These are phyloP conservation scores for Xerus rutilus DNA, from an alignment of 2,797 vertebrate species.

Conservation along the genomic window DNA sequence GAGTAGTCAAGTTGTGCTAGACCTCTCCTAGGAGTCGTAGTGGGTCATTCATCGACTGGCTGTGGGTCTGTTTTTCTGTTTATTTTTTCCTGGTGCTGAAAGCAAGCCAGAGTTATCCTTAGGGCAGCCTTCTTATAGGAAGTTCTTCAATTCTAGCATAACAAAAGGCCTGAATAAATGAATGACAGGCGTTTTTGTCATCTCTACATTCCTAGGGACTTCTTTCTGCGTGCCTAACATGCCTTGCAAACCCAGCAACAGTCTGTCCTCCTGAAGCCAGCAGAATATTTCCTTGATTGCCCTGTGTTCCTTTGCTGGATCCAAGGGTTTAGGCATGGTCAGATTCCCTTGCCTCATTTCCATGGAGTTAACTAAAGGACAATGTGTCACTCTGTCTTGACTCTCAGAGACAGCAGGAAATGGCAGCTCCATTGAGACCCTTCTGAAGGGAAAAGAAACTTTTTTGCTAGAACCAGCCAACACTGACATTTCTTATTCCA, in stretches of 20 bases:
- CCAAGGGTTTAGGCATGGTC: slow-evolving; percentile 45
- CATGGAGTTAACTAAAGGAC: slow-evolving; percentile 54
- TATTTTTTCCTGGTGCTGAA: not conserved
- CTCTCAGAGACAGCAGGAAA: slow-evolving; percentile 50
- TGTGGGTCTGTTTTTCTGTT: not conserved
- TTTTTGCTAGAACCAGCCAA: slow-evolving; percentile 42
- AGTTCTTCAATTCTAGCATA: slow-evolving; percentile 11
- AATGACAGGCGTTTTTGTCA: slow-evolving; percentile 17
- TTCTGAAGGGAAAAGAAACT: slow-evolving; percentile 35
- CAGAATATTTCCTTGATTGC: not conserved
- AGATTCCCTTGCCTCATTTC: slow-evolving; percentile 56
- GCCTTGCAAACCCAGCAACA: slow-evolving; percentile 20
- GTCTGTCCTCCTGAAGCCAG: not conserved
- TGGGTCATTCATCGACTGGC: not conserved
- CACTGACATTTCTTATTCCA: slow-evolving; percentile 57
- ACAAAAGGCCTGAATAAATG: slow-evolving; percentile 12
- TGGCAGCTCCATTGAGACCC: slow-evolving; percentile 25
- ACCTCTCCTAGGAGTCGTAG: not conserved
- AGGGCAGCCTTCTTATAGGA: slow-evolving; percentile 7
- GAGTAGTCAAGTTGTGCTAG: not conserved
- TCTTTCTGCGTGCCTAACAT: not conserved
- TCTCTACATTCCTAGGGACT: not conserved
- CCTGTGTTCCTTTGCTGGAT: slow-evolving; percentile 13
- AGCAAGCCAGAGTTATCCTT: not conserved
- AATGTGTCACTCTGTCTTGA: not conserved